phyloP scores from a whole-genome alignment of 2,888 invertebrate genomes.

The Sthenelais limicola region DNA sequence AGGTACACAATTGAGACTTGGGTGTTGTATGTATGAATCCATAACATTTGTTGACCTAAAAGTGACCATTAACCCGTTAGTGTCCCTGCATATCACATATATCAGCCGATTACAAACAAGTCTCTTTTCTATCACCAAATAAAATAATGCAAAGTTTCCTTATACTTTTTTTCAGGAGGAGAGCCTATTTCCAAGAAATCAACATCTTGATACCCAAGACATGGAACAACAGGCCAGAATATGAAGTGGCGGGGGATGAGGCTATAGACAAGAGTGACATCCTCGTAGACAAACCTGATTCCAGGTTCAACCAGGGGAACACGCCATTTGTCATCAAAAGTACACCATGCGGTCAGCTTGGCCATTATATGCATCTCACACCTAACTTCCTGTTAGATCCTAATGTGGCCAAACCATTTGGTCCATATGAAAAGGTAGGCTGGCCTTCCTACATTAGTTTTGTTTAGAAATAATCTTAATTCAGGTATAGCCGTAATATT shows the following conservation, averaged over 20 bases:
- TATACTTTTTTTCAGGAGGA: slow-evolving; percentile 42
- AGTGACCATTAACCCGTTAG: too few relatives aligned
- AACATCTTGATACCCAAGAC: slow-evolving; percentile 77
- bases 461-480: too few relatives aligned
- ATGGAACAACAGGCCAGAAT: slow-evolving; percentile 71
- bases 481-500: too few relatives aligned
- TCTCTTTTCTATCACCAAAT: not conserved
- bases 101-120: not conserved
- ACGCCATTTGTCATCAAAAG: slow-evolving; percentile 55
- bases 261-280: slow-evolving; percentile 74
- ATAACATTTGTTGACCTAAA: too few relatives aligned
- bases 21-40: too few relatives aligned
- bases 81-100: too few relatives aligned
- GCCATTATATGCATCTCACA: slow-evolving; percentile 58
- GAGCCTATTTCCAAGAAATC: slow-evolving; percentile 75
- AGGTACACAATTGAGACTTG: too few relatives aligned
- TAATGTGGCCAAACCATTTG: slow-evolving; percentile 38
- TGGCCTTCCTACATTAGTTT: too few relatives aligned
- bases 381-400: slow-evolving; percentile 57
- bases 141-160: not conserved
- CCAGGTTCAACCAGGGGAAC: slow-evolving; percentile 35
- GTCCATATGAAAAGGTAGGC: slow-evolving; percentile 21
- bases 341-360: slow-evolving; percentile 60
- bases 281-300: slow-evolving; percentile 73
- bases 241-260: slow-evolving; percentile 47